These are phyloP conservation scores for Pedicia rivosa DNA, from an alignment of 2,888 invertebrate species.

Conservation along the genomic window DNA sequence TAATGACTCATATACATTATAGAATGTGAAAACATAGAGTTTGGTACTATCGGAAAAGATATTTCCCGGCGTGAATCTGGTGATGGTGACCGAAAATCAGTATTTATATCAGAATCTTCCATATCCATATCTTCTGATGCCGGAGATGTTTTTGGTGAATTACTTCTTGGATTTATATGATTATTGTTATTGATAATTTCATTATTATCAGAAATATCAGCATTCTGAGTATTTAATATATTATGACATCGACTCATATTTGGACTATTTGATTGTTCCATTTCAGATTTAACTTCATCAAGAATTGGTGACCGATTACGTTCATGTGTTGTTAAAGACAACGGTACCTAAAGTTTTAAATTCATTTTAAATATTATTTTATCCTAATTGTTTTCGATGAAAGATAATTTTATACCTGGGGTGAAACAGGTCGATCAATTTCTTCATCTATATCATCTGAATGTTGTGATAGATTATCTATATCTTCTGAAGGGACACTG, in stretches of 20 bases:
- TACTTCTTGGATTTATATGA: slow-evolving; percentile 11
- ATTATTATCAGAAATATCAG: slow-evolving; percentile 5
- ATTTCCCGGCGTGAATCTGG: slow-evolving; percentile 36
- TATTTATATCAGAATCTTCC: slow-evolving; percentile 28
- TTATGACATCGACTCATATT: too few relatives aligned
- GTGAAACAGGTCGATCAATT: slow-evolving; percentile 43
- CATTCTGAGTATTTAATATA: not conserved
- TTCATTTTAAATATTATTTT: not conserved
- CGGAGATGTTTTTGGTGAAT: slow-evolving; percentile 14
- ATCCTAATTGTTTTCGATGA: not conserved
- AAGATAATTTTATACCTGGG: slow-evolving; percentile 31
- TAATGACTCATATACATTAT: slow-evolving; percentile 89
- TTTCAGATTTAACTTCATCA: slow-evolving; percentile 9
- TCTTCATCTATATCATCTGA: slow-evolving; percentile 52
- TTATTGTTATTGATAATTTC: slow-evolving; percentile 10
- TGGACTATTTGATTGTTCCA: slow-evolving; percentile 8
- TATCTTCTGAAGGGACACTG: slow-evolving; percentile 40
- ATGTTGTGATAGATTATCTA: slow-evolving; percentile 50
- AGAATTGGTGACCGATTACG: slow-evolving; percentile 20
- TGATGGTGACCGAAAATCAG: slow-evolving; percentile 27
- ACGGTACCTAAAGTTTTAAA: slow-evolving; percentile 26
- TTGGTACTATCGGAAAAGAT: slow-evolving; percentile 72
- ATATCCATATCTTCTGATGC: slow-evolving; percentile 26
- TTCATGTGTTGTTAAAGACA: slow-evolving; percentile 48
- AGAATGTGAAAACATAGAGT: slow-evolving; percentile 76